Conservation (phyloP, 2,888 invertebrate species). For the Sussaba pulchella region DNA sequence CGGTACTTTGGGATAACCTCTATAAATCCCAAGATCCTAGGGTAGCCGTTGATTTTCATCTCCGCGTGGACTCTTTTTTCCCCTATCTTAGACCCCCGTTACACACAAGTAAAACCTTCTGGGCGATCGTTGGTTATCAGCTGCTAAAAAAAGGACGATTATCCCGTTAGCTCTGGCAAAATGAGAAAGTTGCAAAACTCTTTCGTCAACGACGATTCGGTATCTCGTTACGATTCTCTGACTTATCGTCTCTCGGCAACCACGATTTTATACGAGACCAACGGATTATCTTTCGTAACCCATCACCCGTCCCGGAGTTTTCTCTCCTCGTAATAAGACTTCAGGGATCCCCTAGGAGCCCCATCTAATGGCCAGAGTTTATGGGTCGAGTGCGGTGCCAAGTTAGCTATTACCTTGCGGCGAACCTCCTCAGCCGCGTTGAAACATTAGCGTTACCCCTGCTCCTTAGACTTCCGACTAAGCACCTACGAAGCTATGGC, state of each 20-base stretch:
- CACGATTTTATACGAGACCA: constrained; percentile 62
- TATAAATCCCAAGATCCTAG: constrained; percentile 54
- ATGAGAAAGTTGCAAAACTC: constrained; percentile 38
- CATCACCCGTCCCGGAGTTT: constrained; percentile 67
- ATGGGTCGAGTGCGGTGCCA: constrained; percentile 69
- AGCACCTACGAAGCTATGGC: constrained; percentile 40
- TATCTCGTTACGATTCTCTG: constrained; percentile 52
- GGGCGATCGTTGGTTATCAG: background rate
- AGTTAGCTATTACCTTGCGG: constrained; percentile 70
- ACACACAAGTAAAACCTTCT: background rate
- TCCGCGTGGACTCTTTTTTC: background rate
- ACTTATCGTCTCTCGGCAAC: constrained; percentile 49
- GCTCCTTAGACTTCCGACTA: constrained; percentile 63
- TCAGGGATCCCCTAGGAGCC: constrained; percentile 65
- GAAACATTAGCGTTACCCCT: constrained; percentile 65
- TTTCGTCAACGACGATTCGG: constrained; percentile 38
- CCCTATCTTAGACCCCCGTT: background rate
- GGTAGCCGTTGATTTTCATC: constrained; percentile 55
- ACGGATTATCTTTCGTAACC: constrained; percentile 67
- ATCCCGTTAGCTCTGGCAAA: background rate
- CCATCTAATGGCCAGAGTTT: constrained; percentile 71
- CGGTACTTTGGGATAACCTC: constrained; percentile 43
- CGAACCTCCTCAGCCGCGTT: constrained; percentile 50
- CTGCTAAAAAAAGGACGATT: constrained; percentile 26
- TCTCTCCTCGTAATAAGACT: constrained; percentile 69